Evolutionary conservation across 37 sponge, comb jelly and placozoan species (phyloP).

Genomic region (Diacarnus erythraeanus): DNA sequence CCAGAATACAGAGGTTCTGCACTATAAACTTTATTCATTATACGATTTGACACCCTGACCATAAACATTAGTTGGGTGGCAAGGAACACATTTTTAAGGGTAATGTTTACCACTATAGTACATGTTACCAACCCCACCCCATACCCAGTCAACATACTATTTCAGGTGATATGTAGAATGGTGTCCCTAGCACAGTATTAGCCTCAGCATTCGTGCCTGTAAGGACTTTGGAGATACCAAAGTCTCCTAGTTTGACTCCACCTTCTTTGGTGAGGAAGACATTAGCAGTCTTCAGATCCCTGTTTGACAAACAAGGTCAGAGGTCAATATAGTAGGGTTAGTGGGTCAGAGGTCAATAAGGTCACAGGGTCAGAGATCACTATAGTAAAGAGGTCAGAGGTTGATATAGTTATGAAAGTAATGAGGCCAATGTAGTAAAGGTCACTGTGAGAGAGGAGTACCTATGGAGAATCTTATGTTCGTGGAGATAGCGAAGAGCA

Average conservation of each 20-base stretch:
- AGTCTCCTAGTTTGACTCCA: conserved; percentile 93
- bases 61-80: neutral
- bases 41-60: too few species aligned
- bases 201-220: conserved; percentile 74
- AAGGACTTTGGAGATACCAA: conserved; percentile 94
- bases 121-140: neutral
- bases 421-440: too few species aligned
- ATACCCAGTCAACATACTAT: conserved; percentile 70
- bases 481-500: conserved; percentile 89
- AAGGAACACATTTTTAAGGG: neutral
- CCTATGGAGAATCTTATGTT: conserved; percentile 93
- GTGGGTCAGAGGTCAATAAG: too few species aligned
- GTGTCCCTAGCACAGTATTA: conserved; percentile 91
- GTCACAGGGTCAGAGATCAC: neutral
- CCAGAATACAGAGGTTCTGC: too few species aligned
- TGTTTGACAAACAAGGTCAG: conserved; percentile 11
- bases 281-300: conserved; percentile 97
- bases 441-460: too few species aligned
- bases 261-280: conserved; percentile 93
- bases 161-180: conserved; percentile 98
- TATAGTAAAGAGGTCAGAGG: too few species aligned
- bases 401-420: too few species aligned
- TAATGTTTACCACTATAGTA: neutral
- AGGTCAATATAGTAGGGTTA: neutral
- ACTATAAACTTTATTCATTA: too few species aligned